phyloP scores from a whole-genome alignment of 2,888 invertebrate genomes.

The Xanthorhoe designata region DNA sequence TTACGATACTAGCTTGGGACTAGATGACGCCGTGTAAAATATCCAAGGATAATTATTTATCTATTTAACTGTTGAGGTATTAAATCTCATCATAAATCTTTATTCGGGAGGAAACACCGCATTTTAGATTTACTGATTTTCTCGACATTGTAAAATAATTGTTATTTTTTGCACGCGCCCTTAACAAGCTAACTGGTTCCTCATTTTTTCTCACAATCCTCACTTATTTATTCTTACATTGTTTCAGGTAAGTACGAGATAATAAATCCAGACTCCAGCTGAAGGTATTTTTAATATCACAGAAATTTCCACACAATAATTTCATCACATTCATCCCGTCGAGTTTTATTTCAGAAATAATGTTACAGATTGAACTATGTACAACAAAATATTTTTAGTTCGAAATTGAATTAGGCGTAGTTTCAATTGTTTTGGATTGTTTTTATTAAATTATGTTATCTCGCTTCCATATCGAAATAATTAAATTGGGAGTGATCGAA shows the following conservation, averaged over 20 bases:
- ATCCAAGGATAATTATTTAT: too few species aligned
- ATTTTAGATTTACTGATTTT: too few species aligned
- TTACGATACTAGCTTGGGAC: too few species aligned
- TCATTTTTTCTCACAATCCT: too few species aligned
- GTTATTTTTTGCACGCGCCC: too few species aligned
- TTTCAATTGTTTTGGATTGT: neutral
- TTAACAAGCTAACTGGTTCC: too few species aligned
- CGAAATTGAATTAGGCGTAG: neutral
- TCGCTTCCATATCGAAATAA: neutral
- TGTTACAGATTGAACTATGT: neutral
- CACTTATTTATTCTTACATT: neutral
- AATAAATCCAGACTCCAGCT: neutral
- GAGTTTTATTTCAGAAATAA: neutral
- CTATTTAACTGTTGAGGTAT: too few species aligned
- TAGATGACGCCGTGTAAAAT: too few species aligned
- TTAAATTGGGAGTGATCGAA: neutral
- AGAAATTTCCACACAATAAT: neutral
- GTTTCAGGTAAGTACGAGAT: slow-evolving; percentile 17
- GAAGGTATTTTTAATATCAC: slow-evolving; percentile 9
- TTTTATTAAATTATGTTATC: neutral
- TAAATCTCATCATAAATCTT: too few species aligned
- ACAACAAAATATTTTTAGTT: neutral
- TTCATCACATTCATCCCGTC: neutral
- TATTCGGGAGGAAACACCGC: too few species aligned
- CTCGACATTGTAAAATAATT: too few species aligned